Base-by-base conservation (phyloP, 2,113 vertebrate species). In the Oncorhynchus kisutch region DNA sequence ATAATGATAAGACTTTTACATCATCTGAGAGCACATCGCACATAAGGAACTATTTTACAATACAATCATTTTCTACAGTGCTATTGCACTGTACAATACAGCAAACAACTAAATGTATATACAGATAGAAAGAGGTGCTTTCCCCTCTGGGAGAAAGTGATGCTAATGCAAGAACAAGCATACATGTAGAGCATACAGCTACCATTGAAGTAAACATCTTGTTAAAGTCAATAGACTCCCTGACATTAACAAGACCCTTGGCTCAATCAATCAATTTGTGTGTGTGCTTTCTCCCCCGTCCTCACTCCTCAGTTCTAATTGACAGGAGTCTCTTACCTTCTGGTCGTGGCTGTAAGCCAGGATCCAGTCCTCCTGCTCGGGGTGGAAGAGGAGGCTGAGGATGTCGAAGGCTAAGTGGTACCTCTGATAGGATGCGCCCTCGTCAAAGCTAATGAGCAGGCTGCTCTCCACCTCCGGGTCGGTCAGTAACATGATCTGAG, bases 401-500 rank as follows among this genome's bases (percentile, higher is more conserved):
- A 98, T 96, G 87, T 96, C 96, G 87, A 98, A 98, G 84, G 92
- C 95, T 82, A 97, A 93, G 27, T 95, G 93, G 83, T 97, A 95
- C 84, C 96, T 97, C 89, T 97, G 96, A 86, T 98, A 98, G 66
- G 95, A 96, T 64, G 96, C 96, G 13, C 96, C 96, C 92, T 98
- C 96, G 70, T 98, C 96, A 24, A 96, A 95, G 90, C 96, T 98
- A 93, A 98, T 97, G 90, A 98, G 87, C 78, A 98, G 91, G 20
- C 96, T 97, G 92, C 94, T 98, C 86, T 98, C 96, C 81, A 98
- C 95, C 92, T 97, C 96, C 1, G 96, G 95, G 91, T 98, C 96
- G 54, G 96, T 98, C 86, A 97, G 91, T 62, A 98, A 88, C 96
- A 98, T 97, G 83, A 98, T 98, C 96, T 98, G 75, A 51, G 78